Evolutionary conservation across 2,888 invertebrate genomes (phyloP).

Genomic region (Adineta ricciae): DNA sequence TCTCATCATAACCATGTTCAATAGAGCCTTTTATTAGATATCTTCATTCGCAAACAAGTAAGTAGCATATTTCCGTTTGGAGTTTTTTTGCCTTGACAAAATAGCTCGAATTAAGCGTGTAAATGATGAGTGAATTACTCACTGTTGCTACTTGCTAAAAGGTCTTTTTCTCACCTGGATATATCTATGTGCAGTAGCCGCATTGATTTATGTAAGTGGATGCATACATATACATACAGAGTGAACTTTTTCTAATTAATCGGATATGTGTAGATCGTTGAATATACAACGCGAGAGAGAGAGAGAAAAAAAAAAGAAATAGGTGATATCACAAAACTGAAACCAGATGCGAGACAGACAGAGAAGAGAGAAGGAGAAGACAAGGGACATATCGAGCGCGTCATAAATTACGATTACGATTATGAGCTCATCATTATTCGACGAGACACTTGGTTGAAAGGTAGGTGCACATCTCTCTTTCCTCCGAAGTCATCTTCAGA

Average conservation of each 20-base stretch:
- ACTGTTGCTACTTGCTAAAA: neutral
- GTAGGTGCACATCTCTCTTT: neutral
- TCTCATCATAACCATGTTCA: neutral
- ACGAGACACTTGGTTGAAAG: neutral
- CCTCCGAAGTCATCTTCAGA: too few relatives aligned
- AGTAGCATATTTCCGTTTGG: too few relatives aligned
- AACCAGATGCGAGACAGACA: conserved; percentile 11
- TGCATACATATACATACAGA: neutral
- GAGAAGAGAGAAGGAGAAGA: neutral
- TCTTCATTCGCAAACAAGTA: neutral
- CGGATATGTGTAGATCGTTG: neutral
- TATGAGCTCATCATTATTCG: conserved; percentile 9
- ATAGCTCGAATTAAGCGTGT: neutral
- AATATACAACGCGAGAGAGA: neutral
- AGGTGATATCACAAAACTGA: conserved; percentile 7
- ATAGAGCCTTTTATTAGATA: neutral
- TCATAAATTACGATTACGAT: conserved; percentile 13
- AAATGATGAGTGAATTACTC: neutral
- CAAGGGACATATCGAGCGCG: neutral
- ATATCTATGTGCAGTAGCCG: neutral
- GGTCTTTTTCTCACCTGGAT: neutral
- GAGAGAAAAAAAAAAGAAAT: neutral
- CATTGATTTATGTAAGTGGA: neutral
- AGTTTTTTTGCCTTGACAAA: neutral
- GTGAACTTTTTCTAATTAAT: conserved; percentile 15